phyloP scores from a whole-genome alignment of 2,797 vertebrate species.

The Muscicapa striata region DNA sequence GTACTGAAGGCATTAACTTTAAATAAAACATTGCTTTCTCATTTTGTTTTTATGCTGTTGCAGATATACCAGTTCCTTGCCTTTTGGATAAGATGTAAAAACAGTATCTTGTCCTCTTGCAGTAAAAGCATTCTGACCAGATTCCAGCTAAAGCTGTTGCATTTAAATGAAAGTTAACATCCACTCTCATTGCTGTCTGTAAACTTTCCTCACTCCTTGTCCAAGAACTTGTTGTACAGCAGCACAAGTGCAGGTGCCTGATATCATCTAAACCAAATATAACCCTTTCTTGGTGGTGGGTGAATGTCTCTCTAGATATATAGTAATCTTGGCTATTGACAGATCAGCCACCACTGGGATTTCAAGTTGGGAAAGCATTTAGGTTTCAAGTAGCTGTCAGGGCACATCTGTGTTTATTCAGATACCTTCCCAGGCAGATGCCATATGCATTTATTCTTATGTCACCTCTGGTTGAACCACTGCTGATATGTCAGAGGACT shows the following conservation, averaged over 20 bases:
- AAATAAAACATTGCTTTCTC: not conserved
- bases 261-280: not conserved
- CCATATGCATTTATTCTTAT: constrained; percentile 44
- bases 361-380: constrained; percentile 41
- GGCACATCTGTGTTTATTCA: constrained; percentile 44
- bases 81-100: not conserved
- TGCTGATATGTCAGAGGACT: not conserved
- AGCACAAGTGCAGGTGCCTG: not conserved
- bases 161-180: not conserved
- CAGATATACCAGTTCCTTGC: not conserved
- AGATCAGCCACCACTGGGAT: not conserved
- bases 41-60: not conserved
- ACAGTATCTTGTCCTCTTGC: not conserved
- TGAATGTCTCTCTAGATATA: not conserved
- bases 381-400: constrained; percentile 55
- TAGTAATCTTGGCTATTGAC: not conserved
- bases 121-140: not conserved
- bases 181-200: not conserved
- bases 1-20: not conserved
- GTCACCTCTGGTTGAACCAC: constrained; percentile 43
- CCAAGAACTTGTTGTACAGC: not conserved
- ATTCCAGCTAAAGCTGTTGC: not conserved
- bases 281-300: not conserved
- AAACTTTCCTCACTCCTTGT: not conserved
- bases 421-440: constrained; percentile 28